A percentile compares a stretch with the other conserved stretches of the same genome.
phyloP scores from a whole-genome alignment of 2,113 vertebrate genomes.

The Pungitius pungitius region DNA sequence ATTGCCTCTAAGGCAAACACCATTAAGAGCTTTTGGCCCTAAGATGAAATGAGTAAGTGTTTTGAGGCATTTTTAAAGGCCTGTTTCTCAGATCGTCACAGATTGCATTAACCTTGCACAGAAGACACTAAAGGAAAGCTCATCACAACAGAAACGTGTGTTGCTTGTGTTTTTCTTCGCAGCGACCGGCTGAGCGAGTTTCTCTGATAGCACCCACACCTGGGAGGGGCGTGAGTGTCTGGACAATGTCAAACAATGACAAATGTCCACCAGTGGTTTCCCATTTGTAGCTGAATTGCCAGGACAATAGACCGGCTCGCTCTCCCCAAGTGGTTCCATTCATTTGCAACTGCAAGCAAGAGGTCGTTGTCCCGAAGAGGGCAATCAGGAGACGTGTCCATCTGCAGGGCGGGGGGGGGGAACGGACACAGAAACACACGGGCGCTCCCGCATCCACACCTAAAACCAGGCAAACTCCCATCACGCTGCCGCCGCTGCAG shows the following conservation, averaged over 20 bases:
- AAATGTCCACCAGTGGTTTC: constrained; percentile 50
- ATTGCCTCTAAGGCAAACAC: constrained; percentile 59
- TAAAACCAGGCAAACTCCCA: constrained; percentile 19
- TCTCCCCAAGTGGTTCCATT: constrained; percentile 57
- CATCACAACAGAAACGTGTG: constrained; percentile 46
- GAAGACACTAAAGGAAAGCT: constrained; percentile 28
- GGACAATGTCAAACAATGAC: constrained; percentile 74
- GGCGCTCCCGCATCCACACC: constrained; percentile 3
- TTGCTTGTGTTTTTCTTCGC: constrained; percentile 65
- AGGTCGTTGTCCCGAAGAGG: constrained; percentile 63
- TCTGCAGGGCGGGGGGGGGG: constrained; percentile 36
- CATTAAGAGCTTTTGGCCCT: constrained; percentile 37
- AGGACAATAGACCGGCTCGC: constrained; percentile 56
- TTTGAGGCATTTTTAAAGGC: constrained; percentile 52
- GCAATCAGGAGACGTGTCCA: constrained; percentile 61
- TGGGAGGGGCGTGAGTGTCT: constrained; percentile 66
- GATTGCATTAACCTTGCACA: constrained; percentile 27
- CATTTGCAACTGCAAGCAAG: constrained; percentile 65
- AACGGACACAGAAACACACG: constrained; percentile 7
- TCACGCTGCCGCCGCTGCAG: constrained; percentile 59
- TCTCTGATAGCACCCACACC: constrained; percentile 51
- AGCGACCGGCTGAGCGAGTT: constrained; percentile 62
- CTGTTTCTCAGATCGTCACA: constrained; percentile 41
- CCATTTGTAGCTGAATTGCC: constrained; percentile 63
- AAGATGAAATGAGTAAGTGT: too few species aligned